A percentile compares a stretch with the other conserved stretches of the same genome.
Conservation (phyloP, 2,888 invertebrate species). For the Tachystola acroxantha region DNA sequence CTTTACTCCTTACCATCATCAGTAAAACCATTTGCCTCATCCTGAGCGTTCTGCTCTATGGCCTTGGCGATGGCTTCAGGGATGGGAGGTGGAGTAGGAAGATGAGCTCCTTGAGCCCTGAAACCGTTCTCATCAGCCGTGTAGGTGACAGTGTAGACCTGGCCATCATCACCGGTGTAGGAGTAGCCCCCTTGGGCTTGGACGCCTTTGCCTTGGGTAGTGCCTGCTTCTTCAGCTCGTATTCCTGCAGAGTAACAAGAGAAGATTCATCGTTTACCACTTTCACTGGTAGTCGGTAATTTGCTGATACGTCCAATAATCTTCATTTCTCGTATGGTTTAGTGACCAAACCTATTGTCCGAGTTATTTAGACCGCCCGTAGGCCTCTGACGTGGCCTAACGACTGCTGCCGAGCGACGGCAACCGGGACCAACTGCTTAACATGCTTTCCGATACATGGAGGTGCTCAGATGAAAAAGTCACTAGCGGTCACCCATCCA, state of each 20-base stretch:
- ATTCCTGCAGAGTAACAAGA: slow-evolving; percentile 66
- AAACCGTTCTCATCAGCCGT: slow-evolving; percentile 79
- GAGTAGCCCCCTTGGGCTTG: slow-evolving; percentile 74
- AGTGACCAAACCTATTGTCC: too few species aligned
- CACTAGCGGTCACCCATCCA: not conserved
- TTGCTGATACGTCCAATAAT: too few species aligned
- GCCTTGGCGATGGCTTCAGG: slow-evolving; percentile 74
- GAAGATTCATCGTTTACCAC: too few species aligned
- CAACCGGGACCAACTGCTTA: too few species aligned
- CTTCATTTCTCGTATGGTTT: too few species aligned
- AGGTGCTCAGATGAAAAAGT: too few species aligned
- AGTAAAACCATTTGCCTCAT: slow-evolving; percentile 66
- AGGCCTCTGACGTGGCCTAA: too few species aligned
- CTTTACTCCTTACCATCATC: slow-evolving; percentile 75
- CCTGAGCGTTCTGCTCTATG: slow-evolving; percentile 64
- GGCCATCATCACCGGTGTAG: slow-evolving; percentile 78
- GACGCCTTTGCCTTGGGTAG: slow-evolving; percentile 49
- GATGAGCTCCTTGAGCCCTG: slow-evolving; percentile 71
- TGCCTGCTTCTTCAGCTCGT: slow-evolving; percentile 65
- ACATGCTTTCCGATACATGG: too few species aligned
- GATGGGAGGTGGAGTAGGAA: slow-evolving; percentile 78
- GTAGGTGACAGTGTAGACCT: slow-evolving; percentile 71
- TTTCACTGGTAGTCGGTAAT: too few species aligned
- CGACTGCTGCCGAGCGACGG: too few species aligned
- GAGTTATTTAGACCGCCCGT: too few species aligned